phyloP scores from a whole-genome alignment of 2,113 vertebrate species.

The Epinephelus moara region DNA sequence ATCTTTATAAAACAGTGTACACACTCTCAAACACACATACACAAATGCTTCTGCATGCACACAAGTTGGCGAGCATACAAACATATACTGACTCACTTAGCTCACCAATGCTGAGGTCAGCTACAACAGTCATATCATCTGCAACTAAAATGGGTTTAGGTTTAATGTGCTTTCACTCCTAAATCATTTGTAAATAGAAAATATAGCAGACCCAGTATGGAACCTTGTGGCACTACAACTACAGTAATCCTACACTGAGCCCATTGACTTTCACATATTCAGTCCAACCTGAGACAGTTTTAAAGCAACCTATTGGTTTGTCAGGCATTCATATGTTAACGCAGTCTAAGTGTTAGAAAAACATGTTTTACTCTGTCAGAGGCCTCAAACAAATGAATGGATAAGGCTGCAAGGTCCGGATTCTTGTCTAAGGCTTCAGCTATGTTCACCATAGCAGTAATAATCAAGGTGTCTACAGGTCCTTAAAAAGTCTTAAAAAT shows the following conservation, averaged over 20 bases:
- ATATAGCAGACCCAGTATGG: background rate
- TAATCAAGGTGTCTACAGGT: too few relatives aligned
- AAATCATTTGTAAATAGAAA: background rate
- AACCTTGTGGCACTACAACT: constrained; percentile 2
- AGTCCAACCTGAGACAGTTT: background rate
- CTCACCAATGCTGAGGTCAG: background rate
- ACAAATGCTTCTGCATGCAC: background rate
- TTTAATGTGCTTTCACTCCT: background rate
- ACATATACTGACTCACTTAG: background rate
- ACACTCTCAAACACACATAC: constrained; percentile 15
- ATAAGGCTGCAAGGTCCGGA: background rate
- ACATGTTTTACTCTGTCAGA: background rate
- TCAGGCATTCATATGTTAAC: background rate
- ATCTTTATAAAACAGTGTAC: background rate
- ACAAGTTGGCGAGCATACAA: background rate
- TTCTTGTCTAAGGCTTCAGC: background rate
- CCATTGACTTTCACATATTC: background rate
- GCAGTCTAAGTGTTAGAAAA: background rate
- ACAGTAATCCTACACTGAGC: background rate
- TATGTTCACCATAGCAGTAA: background rate
- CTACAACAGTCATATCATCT: background rate
- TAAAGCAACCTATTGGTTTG: background rate
- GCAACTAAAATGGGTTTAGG: too few relatives aligned
- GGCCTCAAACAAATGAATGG: background rate
- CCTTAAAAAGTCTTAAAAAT: too few relatives aligned